Evolutionary conservation across 2,888 invertebrate genomes (phyloP), one percentile per base, ranked within the genome.

Genomic region (Elmis aenea): DNA sequence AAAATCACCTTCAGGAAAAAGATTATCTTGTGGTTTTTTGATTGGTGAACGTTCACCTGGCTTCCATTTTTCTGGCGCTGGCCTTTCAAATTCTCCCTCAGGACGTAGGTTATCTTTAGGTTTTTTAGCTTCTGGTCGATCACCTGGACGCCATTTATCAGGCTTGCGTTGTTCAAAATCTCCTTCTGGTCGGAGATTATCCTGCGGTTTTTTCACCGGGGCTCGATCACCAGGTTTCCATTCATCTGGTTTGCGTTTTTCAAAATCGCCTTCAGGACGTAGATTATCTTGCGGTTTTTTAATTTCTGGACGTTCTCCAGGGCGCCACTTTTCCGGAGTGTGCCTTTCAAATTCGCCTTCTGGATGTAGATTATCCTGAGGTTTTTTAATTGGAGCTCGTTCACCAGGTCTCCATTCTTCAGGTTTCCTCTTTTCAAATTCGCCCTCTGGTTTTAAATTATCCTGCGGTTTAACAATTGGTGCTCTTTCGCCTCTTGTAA

Each of bases 1-100:
- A 44, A 78, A 77, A 1, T 79, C 76, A 1, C 81, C 80, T 55
- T 79, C 81, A 0, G 69, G 67, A 35, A 49, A 48, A 8, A 70
- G 52, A 48, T 62, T 68, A 42, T 74, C 73, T 24, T 65, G 49
- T 0, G 69, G 73, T 28, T 52, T 62, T 38, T 57, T 67, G 3
- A 53, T 56, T 14, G 59, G 50, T 0, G 62, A 57, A 35, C 73
- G 58, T 13, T 74, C 74, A 13, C 55, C 1, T 70, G 73, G 46
- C 29, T 49, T 53, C 67, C 72, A 74, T 47, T 70, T 55, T 2
- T 71, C 67, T 2, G 62, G 61, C 26, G 58, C 46, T 0, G 64
- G 67, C 18, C 57, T 64, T 33, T 72, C 69, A 46, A 77, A 76
- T 1, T 75, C 72, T 1, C 76, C 77, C 57, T 73, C 72, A 0